Conservation (phyloP, 1,140 invertebrate species). For the Drosophila hydei region DNA sequence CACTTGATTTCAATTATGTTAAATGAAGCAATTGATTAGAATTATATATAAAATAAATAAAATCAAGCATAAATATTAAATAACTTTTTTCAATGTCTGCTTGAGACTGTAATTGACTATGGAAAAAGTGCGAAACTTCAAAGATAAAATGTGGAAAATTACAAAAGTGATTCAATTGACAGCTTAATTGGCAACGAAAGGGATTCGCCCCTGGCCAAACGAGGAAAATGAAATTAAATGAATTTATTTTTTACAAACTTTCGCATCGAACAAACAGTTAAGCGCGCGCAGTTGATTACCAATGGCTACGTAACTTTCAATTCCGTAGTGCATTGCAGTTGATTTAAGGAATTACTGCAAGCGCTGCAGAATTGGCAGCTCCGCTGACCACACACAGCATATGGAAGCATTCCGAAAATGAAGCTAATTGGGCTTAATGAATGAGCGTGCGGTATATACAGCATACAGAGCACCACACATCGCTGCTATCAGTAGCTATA, state of each 20-base stretch:
- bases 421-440: not conserved
- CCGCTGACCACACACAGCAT: slow-evolving; percentile 32
- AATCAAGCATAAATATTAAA: no score
- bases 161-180: slow-evolving; percentile 28
- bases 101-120: not conserved
- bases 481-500: no score
- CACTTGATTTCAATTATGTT: no score
- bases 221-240: slow-evolving; percentile 2
- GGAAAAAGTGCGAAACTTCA: not conserved
- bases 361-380: slow-evolving; percentile 93
- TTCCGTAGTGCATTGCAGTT: slow-evolving; percentile 98
- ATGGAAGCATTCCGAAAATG: not conserved
- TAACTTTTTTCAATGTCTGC: no score
- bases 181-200: slow-evolving; percentile 17
- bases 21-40: no score
- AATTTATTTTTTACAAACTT: slow-evolving; percentile 7
- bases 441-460: no score
- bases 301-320: slow-evolving; percentile 87
- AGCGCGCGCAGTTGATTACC: not conserved
- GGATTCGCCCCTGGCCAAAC: not conserved
- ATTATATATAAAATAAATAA: no score
- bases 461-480: no score
- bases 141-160: not conserved
- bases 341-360: slow-evolving; percentile 89
- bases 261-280: not conserved